Evolutionary conservation across 2,113 vertebrate species (phyloP).

Genomic region (Eurypyga helias): DNA sequence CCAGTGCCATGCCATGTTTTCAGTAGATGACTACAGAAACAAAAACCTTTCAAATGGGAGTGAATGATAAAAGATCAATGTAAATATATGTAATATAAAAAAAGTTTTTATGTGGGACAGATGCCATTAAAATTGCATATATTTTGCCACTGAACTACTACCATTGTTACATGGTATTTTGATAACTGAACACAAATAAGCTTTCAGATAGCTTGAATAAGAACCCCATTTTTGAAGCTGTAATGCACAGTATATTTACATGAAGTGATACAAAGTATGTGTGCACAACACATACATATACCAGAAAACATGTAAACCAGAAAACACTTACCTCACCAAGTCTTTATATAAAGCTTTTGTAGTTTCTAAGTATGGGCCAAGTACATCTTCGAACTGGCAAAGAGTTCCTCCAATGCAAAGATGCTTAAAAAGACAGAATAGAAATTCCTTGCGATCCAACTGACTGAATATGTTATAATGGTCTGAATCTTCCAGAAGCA

Average conservation of each 20-base stretch:
- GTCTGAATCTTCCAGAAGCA: slow-evolving; percentile 88
- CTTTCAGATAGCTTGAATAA: neutral
- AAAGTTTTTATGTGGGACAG: neutral
- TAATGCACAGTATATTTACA: neutral
- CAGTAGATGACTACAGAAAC: neutral
- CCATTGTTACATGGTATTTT: neutral
- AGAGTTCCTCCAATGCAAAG: slow-evolving; percentile 91
- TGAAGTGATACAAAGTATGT: neutral
- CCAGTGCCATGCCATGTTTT: neutral
- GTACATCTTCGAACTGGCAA: slow-evolving; percentile 92
- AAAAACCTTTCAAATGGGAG: neutral
- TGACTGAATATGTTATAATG: slow-evolving; percentile 82
- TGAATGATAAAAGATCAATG: neutral
- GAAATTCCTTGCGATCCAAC: slow-evolving; percentile 86
- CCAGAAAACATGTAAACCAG: neutral
- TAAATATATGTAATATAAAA: neutral
- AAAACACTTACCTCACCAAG: slow-evolving; percentile 84
- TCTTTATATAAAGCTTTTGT: slow-evolving; percentile 92
- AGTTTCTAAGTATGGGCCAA: slow-evolving; percentile 88
- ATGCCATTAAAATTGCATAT: neutral
- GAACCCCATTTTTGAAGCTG: neutral
- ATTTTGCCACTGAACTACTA: neutral
- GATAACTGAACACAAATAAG: neutral
- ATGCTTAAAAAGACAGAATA: slow-evolving; percentile 94
- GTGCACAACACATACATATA: neutral